phyloP scores from a whole-genome alignment of 2,888 invertebrate species.

The Lochmaea capreae region DNA sequence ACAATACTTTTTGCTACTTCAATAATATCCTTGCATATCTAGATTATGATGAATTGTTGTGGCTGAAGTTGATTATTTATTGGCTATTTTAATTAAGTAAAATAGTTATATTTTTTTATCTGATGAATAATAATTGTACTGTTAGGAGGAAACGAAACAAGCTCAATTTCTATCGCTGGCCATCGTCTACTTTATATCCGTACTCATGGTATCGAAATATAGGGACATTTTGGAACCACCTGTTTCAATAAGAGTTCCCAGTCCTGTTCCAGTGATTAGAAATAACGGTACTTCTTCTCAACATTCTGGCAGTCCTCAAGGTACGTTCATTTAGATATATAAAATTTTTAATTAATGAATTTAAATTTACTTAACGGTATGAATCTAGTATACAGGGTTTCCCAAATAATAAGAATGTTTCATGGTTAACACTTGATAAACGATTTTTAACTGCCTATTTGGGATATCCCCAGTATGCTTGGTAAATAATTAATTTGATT shows the following conservation, averaged over 20 bases:
- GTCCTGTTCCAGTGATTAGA: constrained; percentile 70
- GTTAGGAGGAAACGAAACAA: constrained; percentile 98
- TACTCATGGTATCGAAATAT: constrained; percentile 99
- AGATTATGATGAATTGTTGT: background rate
- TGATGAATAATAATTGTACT: too few species aligned
- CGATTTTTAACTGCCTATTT: too few species aligned
- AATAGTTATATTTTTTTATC: too few species aligned
- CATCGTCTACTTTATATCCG: constrained; percentile 99
- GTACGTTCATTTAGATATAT: constrained; percentile 56
- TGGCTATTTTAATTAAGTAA: too few species aligned
- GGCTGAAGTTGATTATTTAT: background rate
- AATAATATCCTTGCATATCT: background rate
- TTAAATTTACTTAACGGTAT: background rate
- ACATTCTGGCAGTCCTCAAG: constrained; percentile 71
- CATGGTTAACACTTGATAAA: too few species aligned
- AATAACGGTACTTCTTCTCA: constrained; percentile 69
- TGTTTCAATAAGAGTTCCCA: constrained; percentile 75
- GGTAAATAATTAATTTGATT: too few species aligned
- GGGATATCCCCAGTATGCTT: too few species aligned
- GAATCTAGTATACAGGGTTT: too few species aligned
- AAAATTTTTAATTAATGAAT: background rate
- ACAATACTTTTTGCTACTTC: too few species aligned
- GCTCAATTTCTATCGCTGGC: constrained; percentile 99
- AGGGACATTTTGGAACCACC: constrained; percentile 98
- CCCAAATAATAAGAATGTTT: too few species aligned